Percentiles rank a stretch among this genome's conserved stretches.
These are phyloP conservation scores for Dinocampus coccinellae DNA, from an alignment of 2,888 invertebrate species.

Conservation along the genomic window DNA sequence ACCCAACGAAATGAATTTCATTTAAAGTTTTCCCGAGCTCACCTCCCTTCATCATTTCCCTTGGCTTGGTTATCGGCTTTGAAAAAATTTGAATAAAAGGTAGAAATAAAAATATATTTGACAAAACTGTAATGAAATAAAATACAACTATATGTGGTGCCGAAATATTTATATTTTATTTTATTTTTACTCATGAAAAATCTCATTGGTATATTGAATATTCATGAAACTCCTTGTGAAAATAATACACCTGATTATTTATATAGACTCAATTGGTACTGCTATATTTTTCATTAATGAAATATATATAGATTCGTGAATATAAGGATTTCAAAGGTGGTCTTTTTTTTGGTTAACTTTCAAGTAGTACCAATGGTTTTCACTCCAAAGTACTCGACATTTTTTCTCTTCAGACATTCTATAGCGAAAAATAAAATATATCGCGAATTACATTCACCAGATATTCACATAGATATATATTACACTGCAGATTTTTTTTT, in stretches of 20 bases:
- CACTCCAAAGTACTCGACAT: neutral
- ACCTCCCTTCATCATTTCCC: neutral
- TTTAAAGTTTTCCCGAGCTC: constrained; percentile 57
- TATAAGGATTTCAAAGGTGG: constrained; percentile 40
- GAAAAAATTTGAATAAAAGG: constrained; percentile 16
- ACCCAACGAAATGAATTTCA: constrained; percentile 61
- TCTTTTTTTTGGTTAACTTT: constrained; percentile 40
- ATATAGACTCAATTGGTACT: neutral
- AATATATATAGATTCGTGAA: constrained; percentile 19
- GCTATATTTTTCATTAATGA: neutral
- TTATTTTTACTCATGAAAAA: neutral
- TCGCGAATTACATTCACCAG: constrained; percentile 5
- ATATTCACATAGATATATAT: neutral
- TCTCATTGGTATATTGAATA: constrained; percentile 9
- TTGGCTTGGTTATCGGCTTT: constrained; percentile 9
- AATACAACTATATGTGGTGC: neutral
- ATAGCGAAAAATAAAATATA: neutral
- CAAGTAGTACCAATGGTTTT: constrained; percentile 40
- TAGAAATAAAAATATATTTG: neutral
- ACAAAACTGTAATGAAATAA: neutral
- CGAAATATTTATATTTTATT: neutral
- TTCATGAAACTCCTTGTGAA: constrained; percentile 3
- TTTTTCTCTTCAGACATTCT: neutral
- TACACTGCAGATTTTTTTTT: neutral
- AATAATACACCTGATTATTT: neutral